Evolutionary conservation across 2,113 vertebrate species (phyloP), one percentile per base, ranked within the genome.

Genomic region (Nymphicus hollandicus): DNA sequence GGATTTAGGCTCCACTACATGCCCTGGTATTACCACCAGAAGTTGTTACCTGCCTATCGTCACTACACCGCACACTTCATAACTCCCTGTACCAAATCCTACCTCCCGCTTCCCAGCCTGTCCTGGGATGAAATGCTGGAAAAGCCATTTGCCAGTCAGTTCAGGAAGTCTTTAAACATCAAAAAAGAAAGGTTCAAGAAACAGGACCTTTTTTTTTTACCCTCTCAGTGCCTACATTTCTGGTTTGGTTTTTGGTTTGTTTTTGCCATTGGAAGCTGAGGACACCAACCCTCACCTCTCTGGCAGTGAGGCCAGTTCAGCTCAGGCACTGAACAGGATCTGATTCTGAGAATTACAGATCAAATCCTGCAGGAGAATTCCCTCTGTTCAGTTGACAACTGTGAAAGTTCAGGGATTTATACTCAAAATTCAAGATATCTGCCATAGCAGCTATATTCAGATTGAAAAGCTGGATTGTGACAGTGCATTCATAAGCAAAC

Each of bases 31-130:
- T 85, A 68, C 94, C 95, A 94, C 87, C 91, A 80, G 93, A 88
- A 94, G 94, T 60, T 94, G 91, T 69, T 82, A 55, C 68, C 96
- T 91, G 93, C 89, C 93, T 91, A 88, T 96, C 90, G 31, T 94
- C 95, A 56, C 96, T 39, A 41, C 85, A 20, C 11, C 11, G 0
- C 73, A 91, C 93, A 92, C 93, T 80, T 85, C 95, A 88, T 92
- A 81, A 96, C 61, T 94, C 78, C 86, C 71, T 9, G 0, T 2
- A 64, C 35, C 91, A 80, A 91, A 91, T 60, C 89, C 87, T 72
- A 72, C 78, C 87, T 91, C 92, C 90, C 2, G 37, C 95, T 88
- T 53, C 81, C 89, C 91, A 76, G 71, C 52, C 88, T 23, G 77
- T 66, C 72, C 89, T 5, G 22, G 89, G 81, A 90, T 4, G 1